Evolutionary conservation across 2,113 vertebrate genomes (phyloP).

Genomic region (Albula goreensis): DNA sequence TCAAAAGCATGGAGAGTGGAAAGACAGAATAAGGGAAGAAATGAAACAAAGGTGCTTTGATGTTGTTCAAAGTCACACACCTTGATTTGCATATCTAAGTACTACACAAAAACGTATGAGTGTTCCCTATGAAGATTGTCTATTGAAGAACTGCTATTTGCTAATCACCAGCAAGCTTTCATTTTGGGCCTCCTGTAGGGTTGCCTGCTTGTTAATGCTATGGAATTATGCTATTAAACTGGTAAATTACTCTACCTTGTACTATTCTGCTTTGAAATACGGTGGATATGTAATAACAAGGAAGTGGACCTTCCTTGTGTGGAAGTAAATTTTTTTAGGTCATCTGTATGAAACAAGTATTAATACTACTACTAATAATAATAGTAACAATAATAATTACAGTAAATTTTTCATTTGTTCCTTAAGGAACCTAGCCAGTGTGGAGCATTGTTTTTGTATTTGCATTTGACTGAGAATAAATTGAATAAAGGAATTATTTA

Average conservation of each 20-base stretch:
- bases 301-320: neutral
- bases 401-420: neutral
- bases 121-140: neutral
- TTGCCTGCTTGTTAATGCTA: neutral
- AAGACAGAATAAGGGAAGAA: conserved; percentile 54
- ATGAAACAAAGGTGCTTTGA: neutral
- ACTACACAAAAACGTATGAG: neutral
- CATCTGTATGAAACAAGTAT: neutral
- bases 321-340: neutral
- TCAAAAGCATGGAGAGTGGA: conserved; percentile 48
- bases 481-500: neutral
- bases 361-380: neutral
- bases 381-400: neutral
- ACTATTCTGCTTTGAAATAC: neutral
- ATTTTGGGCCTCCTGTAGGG: neutral
- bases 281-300: neutral
- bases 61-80: conserved; percentile 2
- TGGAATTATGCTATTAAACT: conserved; percentile 8
- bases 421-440: neutral
- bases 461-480: neutral
- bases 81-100: conserved; percentile 4
- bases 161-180: conserved; percentile 19
- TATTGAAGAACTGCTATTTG: conserved; percentile 2
- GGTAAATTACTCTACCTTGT: neutral
- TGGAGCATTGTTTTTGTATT: neutral